Evolutionary conservation across 2,113 vertebrate species (phyloP), one percentile per base, ranked within the genome.

Genomic region (Myrmecobius fasciatus): DNA sequence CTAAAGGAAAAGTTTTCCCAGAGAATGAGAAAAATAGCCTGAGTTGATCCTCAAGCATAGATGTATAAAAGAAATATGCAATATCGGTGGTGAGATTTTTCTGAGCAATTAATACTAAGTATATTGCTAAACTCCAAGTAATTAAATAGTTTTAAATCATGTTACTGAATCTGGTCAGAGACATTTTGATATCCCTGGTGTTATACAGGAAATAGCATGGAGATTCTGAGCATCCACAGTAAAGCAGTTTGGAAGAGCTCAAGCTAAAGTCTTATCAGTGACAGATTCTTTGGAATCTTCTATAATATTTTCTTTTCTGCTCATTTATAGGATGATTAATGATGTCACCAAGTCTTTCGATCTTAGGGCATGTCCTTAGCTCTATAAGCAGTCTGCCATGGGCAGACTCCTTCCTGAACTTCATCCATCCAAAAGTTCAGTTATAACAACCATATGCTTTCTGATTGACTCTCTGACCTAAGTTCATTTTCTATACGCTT

Each of bases 401-500:
- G 97, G 94, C 94, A 96, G 96, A 52, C 53, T 96, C 97, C 92
- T 52, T 25, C 54, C 94, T 96, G n/a, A 94, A 94, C 93, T 31
- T 83, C 67, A 43, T 24, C 67, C 36, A 8, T 43, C n/a, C 67
- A 49, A 83, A 96, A 96, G 95, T 95, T 95, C 83, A 46, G 56
- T 98, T 98, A 96, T 93, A 97, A 22, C 60, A 94, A 94, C 95
- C 94, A 54, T 96, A 54, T 97, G 95, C 96, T 96, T 88, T 92
- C 95, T 92, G 26, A 95, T 95, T 95, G 0, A 52, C 95, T 95
- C 96, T 83, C 94, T 97, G 97, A 95, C 95, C 91, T 95, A 75
- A 11, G n/a, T 60, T 96, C 47, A 94, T 97, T 95, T 91, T 95
- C 95, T 91, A 51, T 0, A 4, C 92, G 95, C 89, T 97, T 89